Conservation (phyloP, 2,888 invertebrate species). For the Tuta absoluta region DNA sequence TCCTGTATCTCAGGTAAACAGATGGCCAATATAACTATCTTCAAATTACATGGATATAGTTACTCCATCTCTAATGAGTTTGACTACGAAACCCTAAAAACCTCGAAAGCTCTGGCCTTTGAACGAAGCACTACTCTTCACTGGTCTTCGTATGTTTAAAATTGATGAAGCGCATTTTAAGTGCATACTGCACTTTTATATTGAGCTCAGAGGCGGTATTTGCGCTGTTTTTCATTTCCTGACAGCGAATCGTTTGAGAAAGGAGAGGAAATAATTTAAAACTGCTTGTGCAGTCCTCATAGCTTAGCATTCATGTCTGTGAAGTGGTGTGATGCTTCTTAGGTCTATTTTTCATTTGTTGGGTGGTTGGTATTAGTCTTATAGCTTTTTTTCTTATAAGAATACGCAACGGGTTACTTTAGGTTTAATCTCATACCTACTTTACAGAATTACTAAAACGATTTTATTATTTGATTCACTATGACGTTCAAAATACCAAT, state of each 20-base stretch:
- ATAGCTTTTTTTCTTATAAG: neutral
- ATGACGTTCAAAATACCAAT: too few species aligned
- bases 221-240: slow-evolving; percentile 30
- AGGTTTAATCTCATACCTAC: too few species aligned
- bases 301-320: slow-evolving; percentile 18
- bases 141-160: slow-evolving; percentile 50
- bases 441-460: too few species aligned
- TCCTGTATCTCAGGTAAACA: too few species aligned
- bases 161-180: slow-evolving; percentile 52
- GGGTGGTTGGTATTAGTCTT: neutral
- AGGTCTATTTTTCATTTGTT: neutral
- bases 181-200: slow-evolving; percentile 29
- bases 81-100: slow-evolving; percentile 22
- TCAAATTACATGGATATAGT: neutral
- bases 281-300: slow-evolving; percentile 11
- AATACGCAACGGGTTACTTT: neutral
- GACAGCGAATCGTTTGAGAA: neutral
- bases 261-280: slow-evolving; percentile 23
- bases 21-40: too few species aligned
- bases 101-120: slow-evolving; percentile 44
- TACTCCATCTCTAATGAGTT: slow-evolving; percentile 17
- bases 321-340: slow-evolving; percentile 16
- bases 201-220: slow-evolving; percentile 21
- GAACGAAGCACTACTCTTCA: slow-evolving; percentile 45
- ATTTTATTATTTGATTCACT: too few species aligned